phyloP scores from a whole-genome alignment of 92 coral and sea anemone genomes.

The Meandrina meandrites region DNA sequence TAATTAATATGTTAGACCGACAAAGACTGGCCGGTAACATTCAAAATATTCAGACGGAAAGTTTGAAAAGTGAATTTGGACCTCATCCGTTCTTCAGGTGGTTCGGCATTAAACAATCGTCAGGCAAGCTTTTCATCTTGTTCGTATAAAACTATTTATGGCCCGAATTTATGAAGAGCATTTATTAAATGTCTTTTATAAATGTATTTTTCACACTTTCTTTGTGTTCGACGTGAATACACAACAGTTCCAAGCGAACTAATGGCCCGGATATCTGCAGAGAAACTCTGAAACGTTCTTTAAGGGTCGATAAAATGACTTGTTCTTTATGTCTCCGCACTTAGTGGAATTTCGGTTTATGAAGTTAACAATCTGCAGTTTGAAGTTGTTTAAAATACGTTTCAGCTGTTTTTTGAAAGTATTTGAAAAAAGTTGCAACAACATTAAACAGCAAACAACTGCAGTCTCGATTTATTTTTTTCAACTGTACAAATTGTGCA shows the following conservation, averaged over 20 bases:
- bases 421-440: slow-evolving; percentile 31
- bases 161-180: background rate
- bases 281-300: background rate
- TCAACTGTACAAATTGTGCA: slow-evolving; percentile 20
- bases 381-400: background rate
- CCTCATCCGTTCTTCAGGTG: background rate
- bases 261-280: slow-evolving; percentile 1
- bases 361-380: background rate
- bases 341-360: background rate
- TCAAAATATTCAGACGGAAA: background rate
- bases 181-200: slow-evolving; percentile 8
- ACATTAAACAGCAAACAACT: slow-evolving; percentile 17
- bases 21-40: background rate
- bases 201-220: slow-evolving; percentile 3
- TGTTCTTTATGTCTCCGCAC: background rate
- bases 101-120: background rate
- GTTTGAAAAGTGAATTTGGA: background rate
- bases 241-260: background rate
- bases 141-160: background rate
- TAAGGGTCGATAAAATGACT: background rate
- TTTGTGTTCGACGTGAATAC: slow-evolving; percentile 18
- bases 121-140: background rate
- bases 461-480: background rate
- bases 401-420: slow-evolving; percentile 11
- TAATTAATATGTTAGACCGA: slow-evolving; percentile 19